phyloP scores from a whole-genome alignment of 2,888 invertebrate genomes.

The Cynaeus angustus region DNA sequence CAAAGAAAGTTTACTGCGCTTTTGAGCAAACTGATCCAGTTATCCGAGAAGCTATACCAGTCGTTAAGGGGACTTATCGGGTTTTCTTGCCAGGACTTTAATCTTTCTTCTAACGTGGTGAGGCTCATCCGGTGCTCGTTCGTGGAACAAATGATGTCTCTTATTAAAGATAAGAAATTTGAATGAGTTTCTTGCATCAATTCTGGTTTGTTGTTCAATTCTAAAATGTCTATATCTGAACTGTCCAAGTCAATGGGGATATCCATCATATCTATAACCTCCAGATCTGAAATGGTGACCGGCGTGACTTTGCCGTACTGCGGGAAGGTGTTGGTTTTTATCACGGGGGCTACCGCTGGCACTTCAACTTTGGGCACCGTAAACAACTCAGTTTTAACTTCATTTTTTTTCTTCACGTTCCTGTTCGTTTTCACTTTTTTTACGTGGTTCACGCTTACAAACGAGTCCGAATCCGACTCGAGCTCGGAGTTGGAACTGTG shows the following conservation, averaged over 20 bases:
- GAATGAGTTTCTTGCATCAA: slow-evolving; percentile 88
- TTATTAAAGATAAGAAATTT: slow-evolving; percentile 89
- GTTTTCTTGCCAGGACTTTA: slow-evolving; percentile 84
- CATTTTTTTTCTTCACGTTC: slow-evolving; percentile 47
- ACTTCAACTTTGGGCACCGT: slow-evolving; percentile 41
- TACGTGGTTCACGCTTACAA: slow-evolving; percentile 53
- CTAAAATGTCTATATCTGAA: slow-evolving; percentile 72
- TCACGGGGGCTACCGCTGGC: not conserved
- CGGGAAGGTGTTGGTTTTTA: slow-evolving; percentile 52
- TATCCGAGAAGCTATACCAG: slow-evolving; percentile 82
- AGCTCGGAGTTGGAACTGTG: slow-evolving; percentile 67
- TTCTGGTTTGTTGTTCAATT: slow-evolving; percentile 73
- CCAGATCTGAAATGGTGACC: slow-evolving; percentile 73
- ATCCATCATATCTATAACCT: slow-evolving; percentile 84
- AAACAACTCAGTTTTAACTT: slow-evolving; percentile 51
- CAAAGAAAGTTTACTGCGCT: slow-evolving; percentile 89
- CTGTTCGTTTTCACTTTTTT: slow-evolving; percentile 49
- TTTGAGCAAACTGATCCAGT: slow-evolving; percentile 83
- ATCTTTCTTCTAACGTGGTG: slow-evolving; percentile 82
- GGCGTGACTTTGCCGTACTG: slow-evolving; percentile 67
- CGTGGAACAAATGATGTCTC: slow-evolving; percentile 91
- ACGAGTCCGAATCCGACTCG: slow-evolving; percentile 64
- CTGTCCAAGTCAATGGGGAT: slow-evolving; percentile 84
- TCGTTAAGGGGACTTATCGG: slow-evolving; percentile 88
- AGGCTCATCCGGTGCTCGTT: slow-evolving; percentile 89